A percentile compares a stretch with the other conserved stretches of the same genome.
Evolutionary conservation across 2,797 vertebrate species (phyloP).

Genomic region (Notoglanidium macrostoma): DNA sequence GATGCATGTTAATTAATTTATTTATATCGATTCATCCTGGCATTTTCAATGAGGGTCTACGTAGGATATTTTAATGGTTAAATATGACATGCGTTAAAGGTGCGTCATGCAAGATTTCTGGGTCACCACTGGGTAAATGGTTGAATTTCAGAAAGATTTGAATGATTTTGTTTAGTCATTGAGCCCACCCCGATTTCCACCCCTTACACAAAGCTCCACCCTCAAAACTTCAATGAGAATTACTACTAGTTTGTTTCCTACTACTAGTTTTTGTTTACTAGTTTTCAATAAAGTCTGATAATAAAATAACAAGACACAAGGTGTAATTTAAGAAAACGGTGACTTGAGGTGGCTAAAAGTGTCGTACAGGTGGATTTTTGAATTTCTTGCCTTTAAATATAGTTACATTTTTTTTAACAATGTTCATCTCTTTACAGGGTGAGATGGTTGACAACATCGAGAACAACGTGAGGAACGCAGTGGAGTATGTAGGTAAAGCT

Average conservation of each 20-base stretch:
- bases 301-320: no score
- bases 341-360: background rate
- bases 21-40: background rate
- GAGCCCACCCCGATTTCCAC: background rate
- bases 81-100: background rate
- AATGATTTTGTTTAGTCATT: background rate
- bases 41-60: background rate
- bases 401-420: background rate
- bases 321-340: background rate
- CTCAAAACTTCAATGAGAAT: background rate
- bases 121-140: background rate
- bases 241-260: no score
- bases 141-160: background rate
- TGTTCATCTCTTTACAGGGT: slow-evolving; percentile 72
- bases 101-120: background rate
- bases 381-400: background rate
- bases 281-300: background rate
- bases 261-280: no score
- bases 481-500: slow-evolving; percentile 85
- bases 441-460: slow-evolving; percentile 98
- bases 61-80: background rate
- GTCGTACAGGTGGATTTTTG: background rate
- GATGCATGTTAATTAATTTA: background rate
- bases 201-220: background rate
- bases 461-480: slow-evolving; percentile 86